Conservation (phyloP, 2,113 vertebrate species). For the Pygoscelis antarcticus region DNA sequence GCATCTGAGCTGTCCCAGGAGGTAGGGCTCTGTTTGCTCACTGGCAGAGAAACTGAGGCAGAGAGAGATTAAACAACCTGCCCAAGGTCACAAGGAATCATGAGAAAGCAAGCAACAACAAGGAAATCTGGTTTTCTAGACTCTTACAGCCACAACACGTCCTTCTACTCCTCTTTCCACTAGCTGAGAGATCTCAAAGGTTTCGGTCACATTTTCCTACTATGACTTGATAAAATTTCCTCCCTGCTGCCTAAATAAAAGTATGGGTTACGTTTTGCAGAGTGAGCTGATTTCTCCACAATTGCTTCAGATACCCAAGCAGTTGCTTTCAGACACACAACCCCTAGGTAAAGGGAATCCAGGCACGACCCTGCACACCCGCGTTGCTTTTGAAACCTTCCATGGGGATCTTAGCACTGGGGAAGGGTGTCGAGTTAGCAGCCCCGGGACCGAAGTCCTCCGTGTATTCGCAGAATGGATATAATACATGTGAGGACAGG, state of each 20-base stretch:
- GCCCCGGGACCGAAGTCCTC: background rate
- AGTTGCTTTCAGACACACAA: background rate
- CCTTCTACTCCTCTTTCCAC: background rate
- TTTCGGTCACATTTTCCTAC: background rate
- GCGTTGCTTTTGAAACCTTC: background rate
- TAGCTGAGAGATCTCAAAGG: background rate
- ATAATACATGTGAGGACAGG: background rate
- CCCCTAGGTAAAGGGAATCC: background rate
- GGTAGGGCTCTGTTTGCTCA: background rate
- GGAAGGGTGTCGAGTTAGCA: background rate
- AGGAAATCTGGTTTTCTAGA: background rate
- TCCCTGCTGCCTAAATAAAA: background rate
- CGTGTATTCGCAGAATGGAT: fast-evolving
- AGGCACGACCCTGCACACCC: background rate
- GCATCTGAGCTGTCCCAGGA: fast-evolving
- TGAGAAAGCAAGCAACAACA: background rate
- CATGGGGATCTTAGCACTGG: fast-evolving
- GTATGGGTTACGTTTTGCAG: background rate
- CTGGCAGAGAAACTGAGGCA: background rate
- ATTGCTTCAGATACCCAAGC: background rate
- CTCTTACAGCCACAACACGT: fast-evolving
- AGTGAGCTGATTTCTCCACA: background rate
- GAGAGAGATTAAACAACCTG: background rate
- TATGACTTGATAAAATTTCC: background rate
- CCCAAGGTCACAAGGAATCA: background rate